Base-by-base conservation (phyloP, 2,113 vertebrate genomes). In the Indicator maculatus region DNA sequence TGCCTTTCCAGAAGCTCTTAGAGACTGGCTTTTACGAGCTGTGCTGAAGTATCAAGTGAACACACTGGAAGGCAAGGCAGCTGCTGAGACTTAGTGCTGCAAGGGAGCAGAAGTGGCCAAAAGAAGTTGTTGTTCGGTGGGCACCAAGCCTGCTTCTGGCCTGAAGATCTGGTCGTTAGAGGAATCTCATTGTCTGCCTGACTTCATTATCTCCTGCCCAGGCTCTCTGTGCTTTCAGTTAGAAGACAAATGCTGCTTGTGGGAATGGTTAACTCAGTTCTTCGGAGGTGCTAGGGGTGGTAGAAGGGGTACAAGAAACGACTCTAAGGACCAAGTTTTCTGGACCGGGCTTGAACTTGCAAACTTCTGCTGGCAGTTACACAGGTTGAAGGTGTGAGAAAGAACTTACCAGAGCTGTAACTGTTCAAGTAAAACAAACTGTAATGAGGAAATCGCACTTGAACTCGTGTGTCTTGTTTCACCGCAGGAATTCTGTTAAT, bases 381-480 rank as follows among this genome's bases (percentile, higher is more conserved):
- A 3, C 18, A 3, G 31, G 6, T 23, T 65, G 38, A 26, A 69
- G 65, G 27, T 2, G 14, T 69, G 50, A 84, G 72, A 70, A 80
- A 36, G 7, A 61, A 41, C 16, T 19, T 18, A 41, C 44, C 19
- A 41, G 12, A 24, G 33, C 30, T 65, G 24, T 28, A 72, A 71
- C 23, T 23, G 16, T 28, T 30, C 41, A 38, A 28, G 59, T 19
- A 50, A 60, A 60, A 31, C 20, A 31, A 59, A 31, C 4, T 6
- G 4, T 6, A 67, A 24, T 4, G 8, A 77, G 26, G 16, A 80
- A 60, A 52, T 4, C 2, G 39, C 5, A 6, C 47, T 14, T 20
- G 11, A 58, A 36, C 21, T 47, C 8, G 1, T 0, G 0, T 3
- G 20, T 47, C 9, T 28, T 7, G 16, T 55, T 89, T 58, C n/a